Conservation (phyloP, 2,113 vertebrate species). For the Plestiodon gilberti region DNA sequence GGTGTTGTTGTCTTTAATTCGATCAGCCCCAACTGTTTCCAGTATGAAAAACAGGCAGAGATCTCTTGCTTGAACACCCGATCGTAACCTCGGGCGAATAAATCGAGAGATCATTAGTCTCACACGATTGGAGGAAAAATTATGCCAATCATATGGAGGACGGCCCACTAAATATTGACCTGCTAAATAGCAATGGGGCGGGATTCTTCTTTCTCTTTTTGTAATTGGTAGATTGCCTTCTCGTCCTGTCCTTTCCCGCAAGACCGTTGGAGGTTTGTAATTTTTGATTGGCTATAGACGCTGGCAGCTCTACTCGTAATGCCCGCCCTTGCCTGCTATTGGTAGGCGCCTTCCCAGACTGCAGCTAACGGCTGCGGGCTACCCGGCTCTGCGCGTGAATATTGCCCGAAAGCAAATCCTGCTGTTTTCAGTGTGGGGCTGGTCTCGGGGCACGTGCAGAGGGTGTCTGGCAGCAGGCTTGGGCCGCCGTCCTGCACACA, state of each 20-base stretch:
- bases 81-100: neutral
- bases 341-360: too few species aligned
- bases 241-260: neutral
- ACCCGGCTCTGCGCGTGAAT: too few species aligned
- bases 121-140: neutral
- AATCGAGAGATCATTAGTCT: neutral
- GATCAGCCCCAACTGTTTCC: neutral
- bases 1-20: too few species aligned
- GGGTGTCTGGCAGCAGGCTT: too few species aligned
- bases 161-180: neutral
- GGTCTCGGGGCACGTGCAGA: too few species aligned
- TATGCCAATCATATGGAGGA: neutral
- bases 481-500: too few species aligned
- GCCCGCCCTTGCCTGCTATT: neutral
- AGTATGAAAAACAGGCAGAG: too few species aligned
- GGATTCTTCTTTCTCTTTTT: neutral
- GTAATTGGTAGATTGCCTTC: neutral
- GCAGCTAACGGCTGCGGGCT: too few species aligned
- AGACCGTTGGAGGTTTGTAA: neutral
- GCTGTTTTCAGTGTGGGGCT: too few species aligned
- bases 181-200: too few species aligned
- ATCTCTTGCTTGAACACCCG: neutral
- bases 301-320: too few species aligned
- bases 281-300: neutral
- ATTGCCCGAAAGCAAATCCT: too few species aligned